Percentiles rank a stretch among this genome's conserved stretches.
phyloP scores from a whole-genome alignment of 2,888 invertebrate species.

The Dusona sp. region DNA sequence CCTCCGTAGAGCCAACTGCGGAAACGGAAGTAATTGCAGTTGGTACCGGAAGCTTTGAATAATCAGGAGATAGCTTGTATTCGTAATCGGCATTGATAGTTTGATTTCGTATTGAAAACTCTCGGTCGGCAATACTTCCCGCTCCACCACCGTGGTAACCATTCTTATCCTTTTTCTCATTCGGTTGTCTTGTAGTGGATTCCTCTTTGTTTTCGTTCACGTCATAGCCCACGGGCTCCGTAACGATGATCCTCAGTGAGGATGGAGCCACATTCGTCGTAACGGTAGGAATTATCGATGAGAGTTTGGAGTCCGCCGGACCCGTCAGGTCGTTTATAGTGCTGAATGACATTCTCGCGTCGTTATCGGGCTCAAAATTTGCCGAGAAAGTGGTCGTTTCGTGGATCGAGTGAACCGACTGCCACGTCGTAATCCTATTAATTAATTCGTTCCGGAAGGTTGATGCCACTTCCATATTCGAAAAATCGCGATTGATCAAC shows the following conservation, averaged over 20 bases:
- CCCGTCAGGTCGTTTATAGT: slow-evolving; percentile 53
- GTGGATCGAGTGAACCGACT: slow-evolving; percentile 49
- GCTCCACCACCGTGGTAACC: neutral
- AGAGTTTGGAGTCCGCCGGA: slow-evolving; percentile 14
- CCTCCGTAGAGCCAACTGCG: neutral
- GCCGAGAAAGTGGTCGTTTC: slow-evolving; percentile 52
- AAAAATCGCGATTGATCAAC: slow-evolving; percentile 19
- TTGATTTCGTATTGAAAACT: slow-evolving; percentile 27
- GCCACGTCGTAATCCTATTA: slow-evolving; percentile 58
- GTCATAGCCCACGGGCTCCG: slow-evolving; percentile 65
- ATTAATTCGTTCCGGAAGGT: slow-evolving; percentile 60
- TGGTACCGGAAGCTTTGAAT: neutral
- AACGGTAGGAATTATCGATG: slow-evolving; percentile 40
- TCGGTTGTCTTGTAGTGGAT: slow-evolving; percentile 26
- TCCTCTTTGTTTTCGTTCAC: neutral
- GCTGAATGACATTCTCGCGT: slow-evolving; percentile 35
- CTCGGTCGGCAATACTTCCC: slow-evolving; percentile 54
- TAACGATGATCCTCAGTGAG: slow-evolving; percentile 76
- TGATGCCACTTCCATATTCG: slow-evolving; percentile 40
- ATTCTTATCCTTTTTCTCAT: neutral
- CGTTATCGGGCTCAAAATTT: slow-evolving; percentile 16
- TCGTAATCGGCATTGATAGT: slow-evolving; percentile 14
- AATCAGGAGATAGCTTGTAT: neutral
- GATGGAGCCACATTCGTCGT: slow-evolving; percentile 47
- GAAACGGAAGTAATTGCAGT: neutral